These are phyloP conservation scores for Uropetala carovei DNA, from an alignment of 2,888 invertebrate species.

Conservation along the genomic window DNA sequence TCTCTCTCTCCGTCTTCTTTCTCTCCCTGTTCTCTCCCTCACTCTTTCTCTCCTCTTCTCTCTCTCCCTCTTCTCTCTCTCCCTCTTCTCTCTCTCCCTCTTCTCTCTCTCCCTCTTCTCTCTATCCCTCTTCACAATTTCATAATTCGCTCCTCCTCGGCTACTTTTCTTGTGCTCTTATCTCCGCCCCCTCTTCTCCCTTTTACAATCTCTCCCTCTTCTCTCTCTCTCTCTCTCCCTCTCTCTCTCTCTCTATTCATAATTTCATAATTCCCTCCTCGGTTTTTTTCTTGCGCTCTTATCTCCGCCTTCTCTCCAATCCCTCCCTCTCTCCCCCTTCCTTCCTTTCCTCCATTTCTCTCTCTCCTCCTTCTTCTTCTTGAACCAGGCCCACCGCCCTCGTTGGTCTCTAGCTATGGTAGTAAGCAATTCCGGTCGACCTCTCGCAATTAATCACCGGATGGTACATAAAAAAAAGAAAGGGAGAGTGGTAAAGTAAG, in stretches of 20 bases:
- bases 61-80: too few relatives aligned
- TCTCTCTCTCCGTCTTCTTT: too few relatives aligned
- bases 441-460: conserved; percentile 15
- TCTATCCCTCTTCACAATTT: background rate
- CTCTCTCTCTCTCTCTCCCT: background rate
- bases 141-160: too few relatives aligned
- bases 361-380: too few relatives aligned
- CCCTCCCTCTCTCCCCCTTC: too few relatives aligned
- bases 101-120: too few relatives aligned
- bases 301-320: background rate
- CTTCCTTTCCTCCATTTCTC: too few relatives aligned
- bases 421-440: background rate
- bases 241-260: background rate
- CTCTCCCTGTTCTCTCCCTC: background rate
- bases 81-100: too few relatives aligned
- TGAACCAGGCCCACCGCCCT: too few relatives aligned
- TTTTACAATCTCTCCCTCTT: background rate
- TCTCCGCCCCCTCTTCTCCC: too few relatives aligned
- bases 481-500: background rate
- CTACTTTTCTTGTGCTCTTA: too few relatives aligned
- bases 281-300: background rate
- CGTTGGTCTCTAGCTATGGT: background rate
- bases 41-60: background rate
- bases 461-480: background rate
- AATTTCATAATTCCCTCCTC: background rate